Evolutionary conservation across 2,797 vertebrate species (phyloP), one percentile per base, ranked within the genome.

Genomic region (Natrix natrix): DNA sequence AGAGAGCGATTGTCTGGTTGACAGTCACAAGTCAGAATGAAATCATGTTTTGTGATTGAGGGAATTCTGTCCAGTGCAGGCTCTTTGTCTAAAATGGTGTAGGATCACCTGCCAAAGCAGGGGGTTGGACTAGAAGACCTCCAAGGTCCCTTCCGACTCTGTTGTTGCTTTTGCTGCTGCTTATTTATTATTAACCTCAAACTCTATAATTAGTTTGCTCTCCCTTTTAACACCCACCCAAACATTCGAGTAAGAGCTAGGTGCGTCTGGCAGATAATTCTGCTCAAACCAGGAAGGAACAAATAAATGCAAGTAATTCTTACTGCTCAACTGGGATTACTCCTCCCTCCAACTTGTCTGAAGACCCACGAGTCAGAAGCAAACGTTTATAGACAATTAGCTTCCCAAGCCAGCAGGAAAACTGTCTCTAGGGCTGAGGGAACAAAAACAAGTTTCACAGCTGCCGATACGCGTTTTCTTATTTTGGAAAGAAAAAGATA

Each of bases 371-470:
- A 94, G 90, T 95, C 90, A 94, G 93, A 92, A 95, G 94, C 93
- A 94, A 96, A 94, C 95, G 95, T 95, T 92, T 95, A 97, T 95
- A 96, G 95, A 95, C 95, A 95, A 96, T 96, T 95, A 95, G 96
- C 94, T 97, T 91, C 93, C 93, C 93, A 92, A 93, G 91, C 95
- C 95, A 96, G 94, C 94, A 94, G 94, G 95, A 96, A 97, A 95
- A 95, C 94, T 93, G 93, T 94, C 94, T 96, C 94, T 88, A 94
- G 0, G 94, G 95, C 95, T 96, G 94, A 91, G 95, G 95, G 96
- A 91, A 94, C 95, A 86, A 57, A 92, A 55, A 92, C 87, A 90
- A 94, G 92, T 55, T 93, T 69, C 92, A 69, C 94, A 96, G 96
- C 96, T 96, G 96, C 93, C 59, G 90, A 92, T 91, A 90, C 20